phyloP scores from a whole-genome alignment of 2,113 vertebrate genomes.

The Anthoscopus minutus region DNA sequence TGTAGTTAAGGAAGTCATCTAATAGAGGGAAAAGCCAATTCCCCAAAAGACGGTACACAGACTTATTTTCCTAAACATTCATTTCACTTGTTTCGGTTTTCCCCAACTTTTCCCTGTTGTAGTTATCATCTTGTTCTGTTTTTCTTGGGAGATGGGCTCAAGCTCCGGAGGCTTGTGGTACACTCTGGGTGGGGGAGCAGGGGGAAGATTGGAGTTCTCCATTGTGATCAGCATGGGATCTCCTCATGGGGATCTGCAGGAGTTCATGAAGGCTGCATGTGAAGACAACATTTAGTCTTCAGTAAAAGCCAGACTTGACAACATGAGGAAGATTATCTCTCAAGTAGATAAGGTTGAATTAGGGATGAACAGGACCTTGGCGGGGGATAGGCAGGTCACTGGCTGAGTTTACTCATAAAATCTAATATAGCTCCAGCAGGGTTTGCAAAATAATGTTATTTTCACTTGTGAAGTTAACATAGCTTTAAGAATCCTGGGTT shows the following conservation, averaged over 20 bases:
- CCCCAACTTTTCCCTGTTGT: neutral
- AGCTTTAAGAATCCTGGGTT: neutral
- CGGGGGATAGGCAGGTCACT: neutral
- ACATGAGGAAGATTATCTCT: neutral
- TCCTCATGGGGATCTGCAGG: neutral
- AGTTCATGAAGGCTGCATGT: neutral
- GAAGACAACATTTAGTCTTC: neutral
- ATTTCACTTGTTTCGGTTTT: neutral
- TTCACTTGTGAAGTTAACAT: neutral
- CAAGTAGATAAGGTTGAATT: neutral
- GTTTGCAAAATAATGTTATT: neutral
- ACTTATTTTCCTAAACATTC: neutral
- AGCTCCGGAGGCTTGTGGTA: neutral
- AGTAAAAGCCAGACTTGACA: neutral
- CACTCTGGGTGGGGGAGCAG: rapidly evolving
- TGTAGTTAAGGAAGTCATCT: neutral
- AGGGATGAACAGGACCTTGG: neutral
- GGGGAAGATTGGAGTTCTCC: neutral
- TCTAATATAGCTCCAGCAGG: neutral
- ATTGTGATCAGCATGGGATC: neutral
- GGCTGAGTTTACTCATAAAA: neutral
- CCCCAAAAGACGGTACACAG: neutral
- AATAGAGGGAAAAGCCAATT: neutral
- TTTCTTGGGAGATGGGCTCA: neutral
- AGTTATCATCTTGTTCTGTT: neutral